Evolutionary conservation across 2,888 invertebrate genomes (phyloP), one percentile per base, ranked within the genome.

Genomic region (Sepioteuthis lessoniana): DNA sequence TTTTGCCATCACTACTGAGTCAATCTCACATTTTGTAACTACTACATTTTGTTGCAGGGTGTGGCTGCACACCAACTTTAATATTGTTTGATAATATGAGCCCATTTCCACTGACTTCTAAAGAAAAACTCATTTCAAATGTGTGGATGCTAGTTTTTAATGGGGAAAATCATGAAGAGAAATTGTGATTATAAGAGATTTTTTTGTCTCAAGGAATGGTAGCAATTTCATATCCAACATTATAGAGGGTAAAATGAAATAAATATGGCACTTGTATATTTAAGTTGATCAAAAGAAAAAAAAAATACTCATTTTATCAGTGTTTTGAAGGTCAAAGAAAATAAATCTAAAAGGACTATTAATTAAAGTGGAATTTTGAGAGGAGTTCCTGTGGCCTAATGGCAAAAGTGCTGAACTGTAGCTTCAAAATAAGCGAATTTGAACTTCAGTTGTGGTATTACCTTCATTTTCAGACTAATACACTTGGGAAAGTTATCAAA

Each of bases 81-180:
- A 46, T 46, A 91, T 91, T 42, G 42, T 91, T 91, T 47, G 47
- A 46, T 91, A 46, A 47, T 13, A 46, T 91, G 42, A 91, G 91
- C 31, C 47, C 35, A 91, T 47, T 91, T 31, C 31, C 91, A 31
- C 31, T 16, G 5, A 19, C 47, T 46, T 91, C 1, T 31, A n/a
- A n/a, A 35, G 16, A n/a, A 13, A 42, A 35, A 76, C n/a, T 76
- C 21, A 4, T 55, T 76, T 76, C n/a, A n/a, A 1, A 76, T n/a
- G 3, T 55, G 55, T 55, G 55, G 25, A 55, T 55, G 25, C 21
- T 55, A 5, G 28, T 25, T 76, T 76, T 10, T 76, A 76, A 76
- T 31, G 8, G 76, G n/a, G n/a, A 76, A 76, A 76, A 76, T 13
- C 16, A 1, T 76, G n/a, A 35, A 35, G 13, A 76, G 13, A 76